Conservation (phyloP, 2,888 invertebrate species). For the Drosophila kuntzei region DNA sequence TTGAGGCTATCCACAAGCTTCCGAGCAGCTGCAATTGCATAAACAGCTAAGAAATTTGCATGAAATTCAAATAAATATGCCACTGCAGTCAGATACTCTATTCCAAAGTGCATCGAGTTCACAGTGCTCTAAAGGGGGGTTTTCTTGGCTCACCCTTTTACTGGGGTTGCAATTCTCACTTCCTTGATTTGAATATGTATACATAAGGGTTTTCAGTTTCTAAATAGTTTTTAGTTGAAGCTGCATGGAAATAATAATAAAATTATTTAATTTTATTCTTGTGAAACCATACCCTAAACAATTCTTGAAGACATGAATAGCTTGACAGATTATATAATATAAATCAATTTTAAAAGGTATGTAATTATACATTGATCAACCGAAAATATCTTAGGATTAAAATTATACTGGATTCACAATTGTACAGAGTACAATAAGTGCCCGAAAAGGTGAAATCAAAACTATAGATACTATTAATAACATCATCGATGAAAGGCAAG, state of each 20-base stretch:
- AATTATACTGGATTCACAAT: too few relatives aligned
- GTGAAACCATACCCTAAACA: neutral
- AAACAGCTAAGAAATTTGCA: constrained; percentile 77
- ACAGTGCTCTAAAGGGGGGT: constrained; percentile 24
- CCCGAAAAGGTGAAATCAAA: too few relatives aligned
- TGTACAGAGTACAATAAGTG: too few relatives aligned
- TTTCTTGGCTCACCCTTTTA: constrained; percentile 17
- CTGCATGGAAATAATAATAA: neutral
- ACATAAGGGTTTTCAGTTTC: neutral
- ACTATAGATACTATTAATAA: too few relatives aligned
- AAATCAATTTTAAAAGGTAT: too few relatives aligned
- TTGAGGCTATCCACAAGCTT: constrained; percentile 11
- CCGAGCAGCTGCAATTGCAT: constrained; percentile 50
- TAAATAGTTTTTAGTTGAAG: neutral
- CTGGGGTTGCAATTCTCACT: constrained; percentile 19
- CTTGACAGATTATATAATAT: neutral
- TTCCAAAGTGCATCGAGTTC: constrained; percentile 48
- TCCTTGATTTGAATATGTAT: constrained; percentile 6
- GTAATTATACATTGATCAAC: too few relatives aligned
- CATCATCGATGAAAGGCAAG: too few relatives aligned
- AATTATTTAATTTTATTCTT: neutral
- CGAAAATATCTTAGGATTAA: too few relatives aligned
- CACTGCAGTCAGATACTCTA: constrained; percentile 65
- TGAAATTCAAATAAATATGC: constrained; percentile 85
- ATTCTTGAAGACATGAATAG: neutral